Evolutionary conservation across 2,888 invertebrate species (phyloP), one percentile per base, ranked within the genome.

Genomic region (Calameuta pallipes): DNA sequence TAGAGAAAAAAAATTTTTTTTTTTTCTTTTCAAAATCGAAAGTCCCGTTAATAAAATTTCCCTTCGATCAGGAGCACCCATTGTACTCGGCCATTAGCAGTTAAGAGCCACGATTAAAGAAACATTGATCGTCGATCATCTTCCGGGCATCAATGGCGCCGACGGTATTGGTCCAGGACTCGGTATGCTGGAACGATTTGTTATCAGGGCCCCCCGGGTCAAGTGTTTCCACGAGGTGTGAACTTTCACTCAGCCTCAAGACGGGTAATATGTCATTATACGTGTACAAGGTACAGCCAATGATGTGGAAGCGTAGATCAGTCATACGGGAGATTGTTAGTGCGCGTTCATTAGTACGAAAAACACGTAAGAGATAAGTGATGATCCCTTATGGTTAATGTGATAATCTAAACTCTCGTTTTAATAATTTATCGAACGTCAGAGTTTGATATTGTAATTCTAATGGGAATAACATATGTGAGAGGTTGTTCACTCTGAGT

Each of bases 131-230:
- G 85, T 87, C 83, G 85, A 88, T 88, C 87, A 87, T 86, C 84
- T 78, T 77, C 79, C 79, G 78, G 12, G 82, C 73, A 76, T 78
- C 77, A 76, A 73, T 73, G 76, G 71, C 80, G 80, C 80, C 33
- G 81, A 77, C 80, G 82, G 75, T 80, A 78, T 75, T 73, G 81
- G 56, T 73, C 79, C 79, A 77, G 75, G 82, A 81, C 83, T 81
- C 83, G 87, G 88, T 86, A 90, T 88, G 89, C 89, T 56, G 23
- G 87, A 87, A 83, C 88, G 88, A 90, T 90, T 89, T 87, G 87
- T 88, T 87, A 89, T 89, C 89, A 84, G 84, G 12, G 23, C 56
- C 82, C 83, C 76, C 82, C 83, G 84, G 87, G 88, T 88, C 89
- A 87, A 89, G 84, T 85, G 87, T 56, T 56, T 56, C 56, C 56